Base-by-base conservation (phyloP, 2,888 invertebrate genomes). In the Athalia rosae region DNA sequence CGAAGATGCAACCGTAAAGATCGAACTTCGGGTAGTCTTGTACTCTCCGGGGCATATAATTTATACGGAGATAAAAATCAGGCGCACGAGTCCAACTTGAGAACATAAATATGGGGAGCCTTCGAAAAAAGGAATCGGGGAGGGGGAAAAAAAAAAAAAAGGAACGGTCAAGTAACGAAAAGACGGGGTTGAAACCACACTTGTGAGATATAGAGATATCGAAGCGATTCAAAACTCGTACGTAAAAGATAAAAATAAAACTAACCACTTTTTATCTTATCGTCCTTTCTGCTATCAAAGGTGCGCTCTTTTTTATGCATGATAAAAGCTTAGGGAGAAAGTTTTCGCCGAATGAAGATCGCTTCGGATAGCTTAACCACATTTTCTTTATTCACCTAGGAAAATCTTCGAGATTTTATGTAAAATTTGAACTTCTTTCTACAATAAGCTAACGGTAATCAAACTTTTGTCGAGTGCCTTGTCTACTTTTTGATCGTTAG, bases 1-100 rank as follows among this genome's bases (percentile, higher is more conserved):
- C 48, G 50, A 48, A 15, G 48, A 77, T 77, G 69, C 69, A 69
- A 61, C 56, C 69, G 28, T 77, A 77, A 71, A 77, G 66, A 77
- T 50, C 8, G 13, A 77, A 77, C 48, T 77, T 77, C 58, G n/a
- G 15, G 59, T 58, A 13, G n/a, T 41, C 67, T n/a, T 48, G 13
- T n/a, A 13, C 73, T 69, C 53, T 43, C 43, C 56, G 9, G 56
- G 9, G 69, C n/a, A 67, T 76, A 59, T 58, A 28, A 28, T 28
- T 28, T 66, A 67, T 67, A 67, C 9, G 11, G 15, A 67, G 66
- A 67, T 76, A 59, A 50, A 28, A 63, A 76, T 67, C 53, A 53
- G 64, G 41, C 66, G 45, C n/a, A 41, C 7, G 41, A 43, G 41
- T 69, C 56, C 56, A 69, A 69, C 69, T 69, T 45, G 8, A 6